Base-by-base conservation (phyloP, 2,113 vertebrate species). In the Perca flavescens region DNA sequence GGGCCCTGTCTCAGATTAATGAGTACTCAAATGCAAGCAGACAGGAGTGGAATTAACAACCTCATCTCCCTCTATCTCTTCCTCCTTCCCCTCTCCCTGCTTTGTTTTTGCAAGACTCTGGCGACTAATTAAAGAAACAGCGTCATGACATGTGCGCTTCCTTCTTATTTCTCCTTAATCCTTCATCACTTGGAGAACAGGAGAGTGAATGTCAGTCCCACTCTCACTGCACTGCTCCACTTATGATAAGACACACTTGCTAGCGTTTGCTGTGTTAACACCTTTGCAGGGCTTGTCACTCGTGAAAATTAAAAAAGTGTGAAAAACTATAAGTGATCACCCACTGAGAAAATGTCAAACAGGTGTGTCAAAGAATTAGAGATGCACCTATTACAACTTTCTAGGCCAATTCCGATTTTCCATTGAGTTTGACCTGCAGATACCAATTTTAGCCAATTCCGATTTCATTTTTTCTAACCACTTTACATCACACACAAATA, bases 21-120 rank as follows among this genome's bases (percentile, higher is more conserved):
- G 93, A 95, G 92, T 85, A 82, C 88, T 92, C 93, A 94, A 94
- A 96, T 95, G 94, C 90, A 91, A 95, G 86, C 90, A 91, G 95
- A 95, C 94, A 95, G 95, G 88, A 57, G 66, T 80, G 92, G 93
- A 95, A 96, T 96, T 95, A 96, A 94, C 93, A 93, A 86, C 89
- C 89, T 89, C 83, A 86, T 91, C 86, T 85, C 74, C 82, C 65
- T 85, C 73, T 86, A 71, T 79, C 67, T 88, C 80, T 74, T 62
- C 79, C 72, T 78, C 73, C 80, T 68, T 53, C 80, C 84, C 79
- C 80, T 75, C 66, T 22, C 73, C n/a, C 53, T 36, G 54, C 22
- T 83, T 68, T 91, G 77, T 91, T 93, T 90, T 86, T 79, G 79
- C 62, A 75, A 80, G 79, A 91, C 86, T 86, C 84, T 82, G 86